Percentiles rank a stretch among this genome's conserved stretches.
phyloP scores from a whole-genome alignment of 1,140 invertebrate genomes.

The Megalonaias nervosa region DNA sequence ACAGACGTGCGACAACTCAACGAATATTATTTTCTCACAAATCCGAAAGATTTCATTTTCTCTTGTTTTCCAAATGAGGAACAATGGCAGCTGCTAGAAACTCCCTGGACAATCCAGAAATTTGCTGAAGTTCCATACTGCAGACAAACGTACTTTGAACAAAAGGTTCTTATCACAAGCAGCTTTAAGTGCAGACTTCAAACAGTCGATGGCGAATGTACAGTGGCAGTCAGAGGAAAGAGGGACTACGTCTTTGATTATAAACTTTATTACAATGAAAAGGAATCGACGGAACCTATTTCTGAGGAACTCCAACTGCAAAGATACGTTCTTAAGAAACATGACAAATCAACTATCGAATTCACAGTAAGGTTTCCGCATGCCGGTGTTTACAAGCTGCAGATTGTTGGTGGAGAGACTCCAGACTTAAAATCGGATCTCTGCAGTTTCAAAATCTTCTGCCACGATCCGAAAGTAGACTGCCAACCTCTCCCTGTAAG shows the following conservation, averaged over 20 bases:
- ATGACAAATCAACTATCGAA: conserved; percentile 4
- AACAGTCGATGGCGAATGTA: too few species aligned
- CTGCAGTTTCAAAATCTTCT: conserved; percentile 34
- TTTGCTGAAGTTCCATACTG: too few species aligned
- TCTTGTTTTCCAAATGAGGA: too few species aligned
- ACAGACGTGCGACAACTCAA: too few species aligned
- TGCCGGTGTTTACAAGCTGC: conserved; percentile 27
- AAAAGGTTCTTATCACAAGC: too few species aligned
- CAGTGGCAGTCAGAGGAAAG: too few species aligned
- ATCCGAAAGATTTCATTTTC: too few species aligned
- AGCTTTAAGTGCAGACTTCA: too few species aligned
- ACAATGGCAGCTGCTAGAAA: too few species aligned
- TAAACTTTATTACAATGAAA: conserved; percentile 24
- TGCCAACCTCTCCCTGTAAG: conserved; percentile 22
- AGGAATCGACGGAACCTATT: conserved; percentile 9
- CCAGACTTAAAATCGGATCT: background rate
- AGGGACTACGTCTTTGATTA: background rate
- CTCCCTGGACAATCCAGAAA: too few species aligned
- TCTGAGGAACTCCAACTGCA: conserved; percentile 26
- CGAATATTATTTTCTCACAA: too few species aligned
- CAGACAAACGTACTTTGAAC: too few species aligned
- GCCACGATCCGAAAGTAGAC: conserved; percentile 18
- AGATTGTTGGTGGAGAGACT: conserved; percentile 15
- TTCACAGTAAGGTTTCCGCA: conserved; percentile 30
- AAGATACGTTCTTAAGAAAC: conserved; percentile 14